phyloP scores from a whole-genome alignment of 1,140 invertebrate genomes.

The Halesus radiatus region DNA sequence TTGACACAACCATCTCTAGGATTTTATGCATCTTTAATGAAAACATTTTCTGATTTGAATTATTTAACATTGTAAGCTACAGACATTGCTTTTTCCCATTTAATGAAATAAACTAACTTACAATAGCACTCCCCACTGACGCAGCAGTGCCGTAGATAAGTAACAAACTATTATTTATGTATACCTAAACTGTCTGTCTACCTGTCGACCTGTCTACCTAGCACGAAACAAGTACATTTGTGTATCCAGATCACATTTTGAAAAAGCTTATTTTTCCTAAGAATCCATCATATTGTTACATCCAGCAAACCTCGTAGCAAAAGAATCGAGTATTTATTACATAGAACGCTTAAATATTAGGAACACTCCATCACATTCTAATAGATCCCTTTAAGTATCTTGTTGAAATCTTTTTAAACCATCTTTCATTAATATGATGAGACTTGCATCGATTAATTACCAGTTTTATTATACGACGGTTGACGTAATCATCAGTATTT shows the following conservation, averaged over 20 bases:
- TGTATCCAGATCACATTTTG: conserved; percentile 8
- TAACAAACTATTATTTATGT: conserved; percentile 10
- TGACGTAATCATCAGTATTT: not conserved
- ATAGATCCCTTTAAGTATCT: too few species aligned
- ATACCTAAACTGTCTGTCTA: not conserved
- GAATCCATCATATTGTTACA: not conserved
- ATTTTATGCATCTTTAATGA: conserved; percentile 5
- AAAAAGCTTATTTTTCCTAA: conserved; percentile 1
- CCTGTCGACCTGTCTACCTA: not conserved
- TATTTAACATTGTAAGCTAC: conserved; percentile 16
- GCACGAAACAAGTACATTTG: not conserved
- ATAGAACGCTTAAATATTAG: too few species aligned
- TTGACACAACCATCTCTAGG: not conserved
- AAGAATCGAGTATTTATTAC: not conserved
- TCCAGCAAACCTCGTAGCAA: not conserved
- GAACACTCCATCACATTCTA: too few species aligned
- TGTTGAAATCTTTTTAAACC: too few species aligned
- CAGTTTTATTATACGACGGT: too few species aligned
- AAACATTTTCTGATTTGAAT: conserved; percentile 5
- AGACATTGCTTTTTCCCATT: conserved; percentile 23
- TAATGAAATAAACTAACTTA: conserved; percentile 30
- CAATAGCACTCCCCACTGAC: conserved; percentile 31
- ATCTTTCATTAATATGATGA: too few species aligned
- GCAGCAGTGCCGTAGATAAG: conserved; percentile 40
- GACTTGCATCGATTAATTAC: too few species aligned